Evolutionary conservation across 2,888 invertebrate species (phyloP).

Genomic region (Helleia helle): DNA sequence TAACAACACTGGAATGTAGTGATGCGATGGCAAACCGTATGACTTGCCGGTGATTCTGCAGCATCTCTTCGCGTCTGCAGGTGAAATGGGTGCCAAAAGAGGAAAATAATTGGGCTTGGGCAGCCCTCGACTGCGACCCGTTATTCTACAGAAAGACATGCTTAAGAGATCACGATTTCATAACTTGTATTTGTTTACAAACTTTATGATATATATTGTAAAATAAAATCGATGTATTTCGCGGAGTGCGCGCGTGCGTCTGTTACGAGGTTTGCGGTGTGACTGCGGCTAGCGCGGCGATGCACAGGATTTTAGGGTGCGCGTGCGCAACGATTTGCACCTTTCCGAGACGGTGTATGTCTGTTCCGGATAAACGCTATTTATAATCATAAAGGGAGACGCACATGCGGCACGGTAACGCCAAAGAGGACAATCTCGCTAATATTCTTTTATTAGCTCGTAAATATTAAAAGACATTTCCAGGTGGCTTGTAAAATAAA

Average conservation of each 20-base stretch:
- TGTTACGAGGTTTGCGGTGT: constrained; percentile 41
- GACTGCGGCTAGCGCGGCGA: constrained; percentile 42
- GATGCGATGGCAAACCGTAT: constrained; percentile 81
- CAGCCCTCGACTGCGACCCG: constrained; percentile 84
- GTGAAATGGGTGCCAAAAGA: constrained; percentile 84
- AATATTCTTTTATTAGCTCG: constrained; percentile 8
- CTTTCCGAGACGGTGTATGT: constrained; percentile 64
- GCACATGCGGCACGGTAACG: constrained; percentile 63
- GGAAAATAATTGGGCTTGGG: constrained; percentile 90
- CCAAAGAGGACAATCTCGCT: constrained; percentile 36
- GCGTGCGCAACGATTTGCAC: constrained; percentile 46
- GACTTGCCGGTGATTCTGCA: constrained; percentile 87
- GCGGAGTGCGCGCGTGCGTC: constrained; percentile 44
- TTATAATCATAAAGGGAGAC: constrained; percentile 64
- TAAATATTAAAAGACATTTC: constrained; percentile 15
- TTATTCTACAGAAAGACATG: constrained; percentile 87
- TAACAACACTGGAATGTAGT: constrained; percentile 85
- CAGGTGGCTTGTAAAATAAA: background rate
- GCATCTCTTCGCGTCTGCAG: constrained; percentile 86
- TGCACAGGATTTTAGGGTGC: constrained; percentile 31
- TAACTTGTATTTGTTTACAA: constrained; percentile 59
- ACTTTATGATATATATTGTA: constrained; percentile 28
- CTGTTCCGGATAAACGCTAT: constrained; percentile 69
- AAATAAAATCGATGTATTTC: constrained; percentile 28
- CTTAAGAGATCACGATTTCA: constrained; percentile 41